A percentile compares a stretch with the other conserved stretches of the same genome.
These are phyloP conservation scores for Mamestra configurata DNA, from an alignment of 1,140 invertebrate genomes.

Conservation along the genomic window DNA sequence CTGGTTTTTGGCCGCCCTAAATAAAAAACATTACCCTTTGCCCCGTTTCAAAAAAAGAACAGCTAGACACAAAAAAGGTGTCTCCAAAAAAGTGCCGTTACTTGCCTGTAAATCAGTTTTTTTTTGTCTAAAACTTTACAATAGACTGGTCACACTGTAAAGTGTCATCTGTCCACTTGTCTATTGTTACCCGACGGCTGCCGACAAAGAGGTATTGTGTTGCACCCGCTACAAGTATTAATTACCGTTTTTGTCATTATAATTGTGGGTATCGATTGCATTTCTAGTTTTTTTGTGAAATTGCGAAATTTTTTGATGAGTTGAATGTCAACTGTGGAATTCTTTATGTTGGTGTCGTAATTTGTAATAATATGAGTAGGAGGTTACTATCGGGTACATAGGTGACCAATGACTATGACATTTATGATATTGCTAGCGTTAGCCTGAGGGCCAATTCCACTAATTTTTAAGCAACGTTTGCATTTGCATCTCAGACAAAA, in stretches of 20 bases:
- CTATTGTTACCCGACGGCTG: constrained; percentile 25
- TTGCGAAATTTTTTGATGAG: constrained; percentile 23
- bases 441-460: no score
- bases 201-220: constrained; percentile 41
- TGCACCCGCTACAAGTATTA: constrained; percentile 5
- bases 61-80: neutral
- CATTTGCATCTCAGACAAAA: no score
- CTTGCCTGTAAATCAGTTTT: neutral
- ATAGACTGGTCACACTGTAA: neutral
- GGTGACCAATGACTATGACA: neutral
- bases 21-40: neutral
- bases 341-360: neutral
- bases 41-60: neutral
- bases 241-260: constrained; percentile 42
- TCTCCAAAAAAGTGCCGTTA: constrained; percentile 19
- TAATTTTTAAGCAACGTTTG: no score
- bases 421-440: neutral
- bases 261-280: constrained; percentile 34
- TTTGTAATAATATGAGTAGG: neutral
- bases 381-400: neutral
- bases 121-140: constrained; percentile 37
- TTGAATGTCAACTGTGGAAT: neutral
- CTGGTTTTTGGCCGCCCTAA: neutral
- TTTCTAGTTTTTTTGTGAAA: constrained; percentile 7
- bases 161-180: constrained; percentile 30